phyloP scores from a whole-genome alignment of 2,888 invertebrate genomes.

The Drosophila robusta region DNA sequence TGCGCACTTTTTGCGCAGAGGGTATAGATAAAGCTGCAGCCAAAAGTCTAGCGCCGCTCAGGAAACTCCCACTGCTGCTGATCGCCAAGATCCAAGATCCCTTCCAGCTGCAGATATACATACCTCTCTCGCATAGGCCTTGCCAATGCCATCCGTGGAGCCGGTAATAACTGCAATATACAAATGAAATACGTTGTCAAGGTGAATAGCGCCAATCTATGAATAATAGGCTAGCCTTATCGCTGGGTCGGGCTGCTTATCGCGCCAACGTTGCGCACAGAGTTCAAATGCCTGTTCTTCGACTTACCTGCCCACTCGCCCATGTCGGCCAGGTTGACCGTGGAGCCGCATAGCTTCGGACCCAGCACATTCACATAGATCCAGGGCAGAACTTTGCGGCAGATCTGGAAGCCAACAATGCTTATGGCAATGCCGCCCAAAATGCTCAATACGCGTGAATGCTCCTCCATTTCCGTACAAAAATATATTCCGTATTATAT shows the following conservation, averaged over 20 bases:
- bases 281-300: constrained; percentile 29
- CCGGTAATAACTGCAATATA: constrained; percentile 92
- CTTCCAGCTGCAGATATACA: constrained; percentile 41
- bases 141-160: constrained; percentile 95
- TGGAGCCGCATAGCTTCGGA: constrained; percentile 87
- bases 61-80: not conserved
- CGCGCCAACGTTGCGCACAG: constrained; percentile 7
- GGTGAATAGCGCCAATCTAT: constrained; percentile 14
- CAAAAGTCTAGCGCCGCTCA: too few relatives aligned
- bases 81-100: too few relatives aligned
- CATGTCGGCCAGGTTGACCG: constrained; percentile 88
- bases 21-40: too few relatives aligned
- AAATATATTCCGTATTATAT: not conserved
- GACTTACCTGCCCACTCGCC: constrained; percentile 94
- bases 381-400: constrained; percentile 84
- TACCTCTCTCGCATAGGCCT: constrained; percentile 92
- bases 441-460: constrained; percentile 58
- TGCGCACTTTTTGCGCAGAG: not conserved
- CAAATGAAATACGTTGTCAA: not conserved
- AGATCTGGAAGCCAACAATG: constrained; percentile 83
- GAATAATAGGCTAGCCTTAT: constrained; percentile 29
- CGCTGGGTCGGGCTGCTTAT: constrained; percentile 37
- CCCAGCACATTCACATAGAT: constrained; percentile 86
- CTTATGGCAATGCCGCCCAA: constrained; percentile 75
- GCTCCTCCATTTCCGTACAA: constrained; percentile 56